A percentile compares a stretch with the other conserved stretches of the same genome.
Evolutionary conservation across 2,113 vertebrate species (phyloP).

Genomic region (Thunnus thynnus): DNA sequence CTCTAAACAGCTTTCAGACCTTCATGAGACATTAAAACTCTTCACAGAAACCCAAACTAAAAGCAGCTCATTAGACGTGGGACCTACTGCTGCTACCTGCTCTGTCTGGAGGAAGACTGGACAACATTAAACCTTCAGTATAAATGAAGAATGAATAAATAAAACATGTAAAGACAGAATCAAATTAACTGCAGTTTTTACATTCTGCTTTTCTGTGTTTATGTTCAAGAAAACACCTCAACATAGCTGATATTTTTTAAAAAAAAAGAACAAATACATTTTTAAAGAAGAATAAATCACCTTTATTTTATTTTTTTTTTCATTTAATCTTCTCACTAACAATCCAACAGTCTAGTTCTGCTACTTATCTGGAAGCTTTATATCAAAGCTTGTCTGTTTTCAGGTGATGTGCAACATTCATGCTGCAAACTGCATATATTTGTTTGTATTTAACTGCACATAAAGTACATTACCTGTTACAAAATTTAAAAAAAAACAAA

Average conservation of each 20-base stretch:
- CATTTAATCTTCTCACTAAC: neutral
- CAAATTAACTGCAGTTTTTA: neutral
- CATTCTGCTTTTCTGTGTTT: too few species aligned
- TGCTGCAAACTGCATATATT: neutral
- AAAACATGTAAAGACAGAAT: neutral
- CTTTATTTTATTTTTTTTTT: neutral
- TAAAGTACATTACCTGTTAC: neutral
- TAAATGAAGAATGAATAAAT: neutral
- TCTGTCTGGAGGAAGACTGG: neutral
- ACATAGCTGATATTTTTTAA: too few species aligned
- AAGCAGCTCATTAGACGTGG: neutral
- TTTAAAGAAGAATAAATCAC: too few species aligned
- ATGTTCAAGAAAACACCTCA: too few species aligned
- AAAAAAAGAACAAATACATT: too few species aligned
- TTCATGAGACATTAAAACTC: neutral
- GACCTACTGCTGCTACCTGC: neutral
- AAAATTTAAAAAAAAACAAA: neutral
- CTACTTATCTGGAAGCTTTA: neutral
- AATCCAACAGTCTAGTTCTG: neutral
- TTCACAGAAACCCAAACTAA: slow-evolving; percentile 8
- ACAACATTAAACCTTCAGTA: neutral
- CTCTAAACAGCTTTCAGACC: neutral
- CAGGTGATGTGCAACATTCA: neutral
- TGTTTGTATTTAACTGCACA: slow-evolving; percentile 15
- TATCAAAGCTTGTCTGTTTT: neutral